Evolutionary conservation across 2,797 vertebrate species (phyloP), one percentile per base, ranked within the genome.

Genomic region (Myotis daubentonii): DNA sequence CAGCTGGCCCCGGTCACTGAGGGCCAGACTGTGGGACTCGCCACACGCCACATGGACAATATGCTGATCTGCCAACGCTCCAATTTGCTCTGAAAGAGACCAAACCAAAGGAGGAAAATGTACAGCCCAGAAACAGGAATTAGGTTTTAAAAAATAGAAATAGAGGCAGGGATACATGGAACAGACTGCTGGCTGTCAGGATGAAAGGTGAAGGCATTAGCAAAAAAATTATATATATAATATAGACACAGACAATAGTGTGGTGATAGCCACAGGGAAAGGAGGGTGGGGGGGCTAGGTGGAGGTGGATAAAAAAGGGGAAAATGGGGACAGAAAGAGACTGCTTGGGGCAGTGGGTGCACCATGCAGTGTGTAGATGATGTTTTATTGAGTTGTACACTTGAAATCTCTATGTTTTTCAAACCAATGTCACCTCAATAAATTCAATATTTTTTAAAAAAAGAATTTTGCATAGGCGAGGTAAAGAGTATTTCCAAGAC

Each of bases 1-100:
- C 93, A 99, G 98, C 93, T 99, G 99, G 68, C 99, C 99, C 96
- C 99, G 98, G 96, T 99, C 99, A 0, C 98, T 99, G 94, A 99
- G 98, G 0, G 99, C 99, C 98, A 99, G 94, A 0, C 98, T 99
- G 97, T 99, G 99, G 19, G 99, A 98, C 97, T 98, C 98, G n/a
- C 99, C 99, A 13, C 99, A 99, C 0, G 99, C 99, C 96, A 99
- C 99, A 0, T 98, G 98, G 22, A 98, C 97, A 5, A 99, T 99
- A 97, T 99, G 99, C 98, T 99, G 99, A 82, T 99, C 99, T 0
- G 99, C 99, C 98, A 99, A 98, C 25, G 99, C 98, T 51, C 98
- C 98, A 0, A 99, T 99, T 97, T 99, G 98, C 97, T 99, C 99
- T 99, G 98, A 44, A 92, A 97, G 87, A 97, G 25, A 97, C 33